Base-by-base conservation (phyloP, 2,888 invertebrate genomes). In the Nowickia ferox region DNA sequence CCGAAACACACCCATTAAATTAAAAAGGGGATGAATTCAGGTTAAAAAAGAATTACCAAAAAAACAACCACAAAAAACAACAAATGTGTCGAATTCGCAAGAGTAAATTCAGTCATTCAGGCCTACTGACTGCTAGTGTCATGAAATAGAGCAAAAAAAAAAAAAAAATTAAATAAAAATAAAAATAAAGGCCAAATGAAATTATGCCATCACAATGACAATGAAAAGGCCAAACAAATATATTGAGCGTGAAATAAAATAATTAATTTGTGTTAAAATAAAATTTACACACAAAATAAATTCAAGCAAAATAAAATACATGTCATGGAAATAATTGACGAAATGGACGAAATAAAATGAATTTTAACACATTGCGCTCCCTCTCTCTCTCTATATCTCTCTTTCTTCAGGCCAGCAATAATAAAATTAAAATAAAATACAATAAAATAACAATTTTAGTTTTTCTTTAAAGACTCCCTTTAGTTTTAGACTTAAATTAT, bases 191-290 rank as follows among this genome's bases (percentile, higher is more conserved):
- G n/a, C 9, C 42, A 65, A 77, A 48, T 61, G 46, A 77, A 83
- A 86, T 86, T 86, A 86, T 83, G 59, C 66, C 78, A 79, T 76
- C 55, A 80, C 46, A 71, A 48, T 86, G 61, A 79, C 71, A 86
- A 86, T 76, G 48, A 59, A 61, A 59, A 61, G 53, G 59, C 83
- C 57, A 69, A 75, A 74, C 38, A 72, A 86, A 79, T 86, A 82
- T 71, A 86, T 86, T 86, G 86, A 86, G 86, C 86, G 83, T 86
- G 76, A 86, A 86, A 83, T 83, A 79, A 83, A 83, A 83, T 86
- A 83, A 86, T 86, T 76, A 79, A 76, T 55, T 30, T 48, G 15
- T 30, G 72, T 76, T 68, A 51, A 19, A 59, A 59, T 72, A 75
- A 74, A 82, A 78, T 74, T 76, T 79, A 79, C 78, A 57, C 9